These are phyloP conservation scores for Helogale parvula DNA, from an alignment of 2,113 vertebrate species.

Conservation along the genomic window DNA sequence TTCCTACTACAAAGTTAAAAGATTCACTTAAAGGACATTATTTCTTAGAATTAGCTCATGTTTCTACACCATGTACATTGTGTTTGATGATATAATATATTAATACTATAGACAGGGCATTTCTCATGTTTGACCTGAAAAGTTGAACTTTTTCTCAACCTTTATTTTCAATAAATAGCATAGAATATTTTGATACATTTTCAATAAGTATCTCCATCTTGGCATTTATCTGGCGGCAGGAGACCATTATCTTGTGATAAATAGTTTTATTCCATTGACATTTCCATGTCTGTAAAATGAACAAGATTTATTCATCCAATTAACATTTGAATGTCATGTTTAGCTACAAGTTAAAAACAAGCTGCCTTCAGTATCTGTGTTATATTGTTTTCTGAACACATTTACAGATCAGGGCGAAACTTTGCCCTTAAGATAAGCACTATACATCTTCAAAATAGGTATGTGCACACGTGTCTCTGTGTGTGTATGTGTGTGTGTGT, in stretches of 20 bases:
- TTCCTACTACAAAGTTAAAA: background rate
- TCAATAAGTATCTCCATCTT: constrained; percentile 84
- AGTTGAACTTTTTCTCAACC: constrained; percentile 77
- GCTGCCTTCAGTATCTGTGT: constrained; percentile 80
- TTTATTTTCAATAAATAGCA: constrained; percentile 84
- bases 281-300: constrained; percentile 86
- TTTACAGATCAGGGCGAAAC: constrained; percentile 66
- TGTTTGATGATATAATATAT: constrained; percentile 62
- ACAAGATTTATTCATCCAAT: constrained; percentile 87
- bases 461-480: background rate
- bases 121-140: constrained; percentile 74
- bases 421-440: constrained; percentile 60
- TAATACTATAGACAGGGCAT: constrained; percentile 48
- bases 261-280: constrained; percentile 86
- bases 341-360: constrained; percentile 84
- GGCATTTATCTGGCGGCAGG: constrained; percentile 85
- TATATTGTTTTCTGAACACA: constrained; percentile 77
- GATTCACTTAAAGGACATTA: background rate
- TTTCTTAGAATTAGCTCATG: background rate
- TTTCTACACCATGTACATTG: background rate
- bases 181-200: constrained; percentile 82
- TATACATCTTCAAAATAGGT: background rate
- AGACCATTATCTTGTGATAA: constrained; percentile 85
- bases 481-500: background rate
- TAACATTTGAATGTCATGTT: constrained; percentile 88